Base-by-base conservation (phyloP, 2,113 vertebrate species). In the Oenanthe melanoleuca region DNA sequence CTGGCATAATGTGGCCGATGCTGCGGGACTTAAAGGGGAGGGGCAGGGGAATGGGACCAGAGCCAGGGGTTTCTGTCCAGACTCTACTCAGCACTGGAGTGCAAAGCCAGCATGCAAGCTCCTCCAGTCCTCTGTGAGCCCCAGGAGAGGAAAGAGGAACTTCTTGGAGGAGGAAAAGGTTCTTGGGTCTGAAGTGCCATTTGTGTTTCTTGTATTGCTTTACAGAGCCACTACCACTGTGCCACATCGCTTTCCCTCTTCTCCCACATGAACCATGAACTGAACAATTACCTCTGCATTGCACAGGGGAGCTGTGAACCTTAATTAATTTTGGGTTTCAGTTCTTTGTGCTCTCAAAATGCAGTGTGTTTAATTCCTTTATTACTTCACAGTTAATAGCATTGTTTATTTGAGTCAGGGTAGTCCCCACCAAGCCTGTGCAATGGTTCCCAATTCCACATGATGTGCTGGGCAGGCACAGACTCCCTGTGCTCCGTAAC, bases 401-500 rank as follows among this genome's bases (percentile, higher is more conserved):
- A n/a, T 73, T 91, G 66, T 86, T 92, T 78, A 38, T 80, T 69
- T 11, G 42, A 61, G 52, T 29, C 22, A n/a, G 37, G 37, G 52
- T 3, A 1, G 75, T 18, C 37, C 40, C 40, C 38, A 10, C 49
- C 37, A 28, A 55, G 65, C 49, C 70, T 31, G 19, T 2, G 6
- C 0, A 1, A 12, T 1, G 49, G 34, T 33, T 81, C 79, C 70
- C 0, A 1, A 6, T 21, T 47, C 53, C 3, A 1, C 3, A 1
- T 0, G 1, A 33, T 13, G 23, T 10, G 6, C 45, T 1, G 4
- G 77, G 28, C 53, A 17, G 53, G 52, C 53, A 56, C 29, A 66
- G 69, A 16, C 15, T 33, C 28, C 33, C 52, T 33, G 19, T 45
- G 33, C 52, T 80, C 23, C 44, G 26, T 42, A n/a, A 17, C 28